Percentiles rank a stretch among this genome's conserved stretches.
These are phyloP conservation scores for Solenopsis invicta DNA, from an alignment of 1,140 invertebrate genomes.

Conservation along the genomic window DNA sequence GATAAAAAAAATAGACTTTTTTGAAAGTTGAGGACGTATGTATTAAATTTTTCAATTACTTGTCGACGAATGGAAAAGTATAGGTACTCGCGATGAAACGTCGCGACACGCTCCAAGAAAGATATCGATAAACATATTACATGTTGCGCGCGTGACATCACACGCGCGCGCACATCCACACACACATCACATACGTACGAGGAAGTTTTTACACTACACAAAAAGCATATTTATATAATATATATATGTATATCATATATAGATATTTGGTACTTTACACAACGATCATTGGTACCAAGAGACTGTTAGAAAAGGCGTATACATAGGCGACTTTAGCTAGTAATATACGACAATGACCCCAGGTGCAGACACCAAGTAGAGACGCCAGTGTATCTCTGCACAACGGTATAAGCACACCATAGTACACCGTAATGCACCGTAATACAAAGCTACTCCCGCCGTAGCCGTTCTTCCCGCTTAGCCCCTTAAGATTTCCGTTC, in stretches of 20 bases:
- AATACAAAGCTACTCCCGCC: slow-evolving; percentile 59
- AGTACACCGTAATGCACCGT: slow-evolving; percentile 30
- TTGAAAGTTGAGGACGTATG: no score
- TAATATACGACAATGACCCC: slow-evolving; percentile 83
- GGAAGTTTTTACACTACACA: slow-evolving; percentile 81
- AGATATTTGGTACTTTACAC: slow-evolving; percentile 73
- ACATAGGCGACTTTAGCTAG: slow-evolving; percentile 83
- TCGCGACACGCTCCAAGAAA: slow-evolving; percentile 40
- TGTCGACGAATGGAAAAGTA: not conserved
- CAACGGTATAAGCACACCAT: slow-evolving; percentile 79
- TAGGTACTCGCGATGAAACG: slow-evolving; percentile 1
- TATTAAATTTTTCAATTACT: not conserved
- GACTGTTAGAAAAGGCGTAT: slow-evolving; percentile 77
- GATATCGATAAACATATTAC: slow-evolving; percentile 56
- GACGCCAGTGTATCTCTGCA: slow-evolving; percentile 82
- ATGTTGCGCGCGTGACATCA: slow-evolving; percentile 55
- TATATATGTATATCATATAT: slow-evolving; percentile 70
- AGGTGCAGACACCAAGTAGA: slow-evolving; percentile 84
- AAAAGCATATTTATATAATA: slow-evolving; percentile 80
- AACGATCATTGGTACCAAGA: slow-evolving; percentile 76
- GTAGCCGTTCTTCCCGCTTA: slow-evolving; percentile 64
- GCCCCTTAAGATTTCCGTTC: slow-evolving; percentile 21
- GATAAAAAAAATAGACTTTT: no score
- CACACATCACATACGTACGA: slow-evolving; percentile 72
- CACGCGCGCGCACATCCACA: slow-evolving; percentile 44